Conservation (phyloP, 2,797 vertebrate genomes). For the Muscicapa comitata region DNA sequence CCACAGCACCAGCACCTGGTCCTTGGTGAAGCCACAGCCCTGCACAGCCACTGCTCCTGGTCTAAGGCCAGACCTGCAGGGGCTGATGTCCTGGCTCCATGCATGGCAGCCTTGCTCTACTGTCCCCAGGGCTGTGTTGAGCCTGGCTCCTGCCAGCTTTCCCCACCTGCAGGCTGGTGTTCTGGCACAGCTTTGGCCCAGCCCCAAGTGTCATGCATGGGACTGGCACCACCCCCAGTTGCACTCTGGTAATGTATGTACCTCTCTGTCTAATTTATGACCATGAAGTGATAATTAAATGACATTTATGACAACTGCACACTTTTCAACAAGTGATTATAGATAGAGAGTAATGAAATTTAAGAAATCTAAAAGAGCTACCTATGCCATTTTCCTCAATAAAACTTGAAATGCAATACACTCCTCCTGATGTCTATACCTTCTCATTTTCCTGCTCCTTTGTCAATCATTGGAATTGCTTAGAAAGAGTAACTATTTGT, state of each 20-base stretch:
- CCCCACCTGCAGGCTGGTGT: not conserved
- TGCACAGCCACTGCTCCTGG: not conserved
- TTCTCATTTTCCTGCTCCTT: not conserved
- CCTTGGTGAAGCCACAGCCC: not conserved
- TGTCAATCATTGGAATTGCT: not conserved
- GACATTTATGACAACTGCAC: not conserved
- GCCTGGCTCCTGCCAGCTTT: not conserved
- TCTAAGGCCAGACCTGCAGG: not conserved
- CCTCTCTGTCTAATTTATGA: not conserved
- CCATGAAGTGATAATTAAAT: not conserved
- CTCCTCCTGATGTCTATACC: not conserved
- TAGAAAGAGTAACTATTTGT: not conserved
- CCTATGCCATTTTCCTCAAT: not conserved
- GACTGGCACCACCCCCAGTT: not conserved
- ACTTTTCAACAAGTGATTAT: not conserved
- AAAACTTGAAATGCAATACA: not conserved
- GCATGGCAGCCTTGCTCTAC: not conserved
- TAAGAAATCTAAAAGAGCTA: not conserved
- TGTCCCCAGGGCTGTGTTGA: not conserved
- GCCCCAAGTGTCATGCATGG: accelerated
- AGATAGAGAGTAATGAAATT: not conserved
- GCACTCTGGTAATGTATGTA: not conserved
- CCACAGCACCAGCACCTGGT: accelerated
- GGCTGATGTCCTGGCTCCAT: not conserved
- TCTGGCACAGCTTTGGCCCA: not conserved